A percentile compares a stretch with the other conserved stretches of the same genome.
These are phyloP conservation scores for Bacillus rossius DNA, from an alignment of 1,140 invertebrate species.

Conservation along the genomic window DNA sequence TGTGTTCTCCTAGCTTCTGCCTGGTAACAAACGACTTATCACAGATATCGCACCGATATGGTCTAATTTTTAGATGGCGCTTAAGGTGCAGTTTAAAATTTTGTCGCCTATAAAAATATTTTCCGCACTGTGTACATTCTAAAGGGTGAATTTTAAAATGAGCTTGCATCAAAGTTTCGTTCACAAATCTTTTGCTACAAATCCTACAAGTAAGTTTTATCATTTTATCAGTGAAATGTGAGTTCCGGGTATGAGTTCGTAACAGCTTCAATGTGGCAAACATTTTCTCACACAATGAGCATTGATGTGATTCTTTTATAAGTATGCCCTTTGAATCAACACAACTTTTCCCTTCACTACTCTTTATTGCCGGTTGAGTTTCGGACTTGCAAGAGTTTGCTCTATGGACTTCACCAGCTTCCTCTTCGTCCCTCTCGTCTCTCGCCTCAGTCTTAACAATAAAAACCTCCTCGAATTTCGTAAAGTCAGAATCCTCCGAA, in stretches of 20 bases:
- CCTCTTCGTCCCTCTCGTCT: too few species aligned
- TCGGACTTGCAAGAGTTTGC: too few species aligned
- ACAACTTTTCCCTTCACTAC: too few species aligned
- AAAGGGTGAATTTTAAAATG: conserved; percentile 73
- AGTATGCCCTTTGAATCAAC: too few species aligned
- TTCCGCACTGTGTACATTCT: conserved; percentile 71
- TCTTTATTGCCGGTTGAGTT: too few species aligned
- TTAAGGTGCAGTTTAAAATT: conserved; percentile 71
- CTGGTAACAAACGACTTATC: conserved; percentile 75
- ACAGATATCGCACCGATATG: conserved; percentile 70
- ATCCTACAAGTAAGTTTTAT: conserved; percentile 44
- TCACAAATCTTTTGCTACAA: conserved; percentile 54
- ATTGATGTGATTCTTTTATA: conserved; percentile 6
- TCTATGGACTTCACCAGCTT: too few species aligned
- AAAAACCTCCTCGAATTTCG: too few species aligned
- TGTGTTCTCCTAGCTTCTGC: conserved; percentile 71
- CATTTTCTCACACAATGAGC: conserved; percentile 25
- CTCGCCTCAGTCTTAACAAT: too few species aligned
- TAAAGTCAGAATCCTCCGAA: not conserved
- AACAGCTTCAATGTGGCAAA: conserved; percentile 22
- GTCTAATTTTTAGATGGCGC: conserved; percentile 69
- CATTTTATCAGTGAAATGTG: not conserved
- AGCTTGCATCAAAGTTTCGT: conserved; percentile 54
- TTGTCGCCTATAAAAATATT: conserved; percentile 64
- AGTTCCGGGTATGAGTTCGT: not conserved